Evolutionary conservation across 2,888 invertebrate genomes (phyloP).

Genomic region (Troides aeacus): DNA sequence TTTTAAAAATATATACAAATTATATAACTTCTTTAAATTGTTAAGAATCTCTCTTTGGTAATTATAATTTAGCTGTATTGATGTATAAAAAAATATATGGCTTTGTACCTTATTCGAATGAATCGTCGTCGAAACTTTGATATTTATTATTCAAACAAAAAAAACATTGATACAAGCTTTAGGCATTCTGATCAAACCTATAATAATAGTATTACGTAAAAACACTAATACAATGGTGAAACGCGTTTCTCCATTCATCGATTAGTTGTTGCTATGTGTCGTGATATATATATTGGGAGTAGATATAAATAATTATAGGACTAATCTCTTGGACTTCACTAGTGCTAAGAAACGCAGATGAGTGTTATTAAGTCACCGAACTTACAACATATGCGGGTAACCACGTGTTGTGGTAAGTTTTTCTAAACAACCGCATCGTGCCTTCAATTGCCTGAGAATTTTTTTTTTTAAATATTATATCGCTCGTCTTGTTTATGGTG

Average conservation of each 20-base stretch:
- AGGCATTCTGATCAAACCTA: too few species aligned
- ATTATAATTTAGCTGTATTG: too few species aligned
- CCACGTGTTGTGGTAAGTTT: conserved; percentile 60
- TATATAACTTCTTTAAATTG: too few species aligned
- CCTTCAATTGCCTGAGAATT: conserved; percentile 45
- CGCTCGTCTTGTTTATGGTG: not conserved
- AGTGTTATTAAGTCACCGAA: conserved; percentile 47
- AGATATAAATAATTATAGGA: not conserved
- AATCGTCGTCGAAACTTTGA: too few species aligned
- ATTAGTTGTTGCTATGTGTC: not conserved
- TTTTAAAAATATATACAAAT: too few species aligned
- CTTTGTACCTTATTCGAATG: too few species aligned
- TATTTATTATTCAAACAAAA: too few species aligned
- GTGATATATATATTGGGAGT: not conserved
- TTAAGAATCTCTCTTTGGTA: too few species aligned
- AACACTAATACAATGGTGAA: too few species aligned
- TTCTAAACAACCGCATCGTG: conserved; percentile 43
- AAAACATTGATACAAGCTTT: too few species aligned
- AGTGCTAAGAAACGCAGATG: conserved; percentile 52
- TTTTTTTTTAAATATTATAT: conserved; percentile 39
- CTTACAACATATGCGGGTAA: conserved; percentile 62
- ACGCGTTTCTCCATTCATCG: not conserved
- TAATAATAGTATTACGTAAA: too few species aligned
- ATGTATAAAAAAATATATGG: too few species aligned
- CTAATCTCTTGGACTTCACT: conserved; percentile 31